A percentile compares a stretch with the other conserved stretches of the same genome.
phyloP scores from a whole-genome alignment of 2,113 vertebrate species.

The Emydocephalus ijimae region DNA sequence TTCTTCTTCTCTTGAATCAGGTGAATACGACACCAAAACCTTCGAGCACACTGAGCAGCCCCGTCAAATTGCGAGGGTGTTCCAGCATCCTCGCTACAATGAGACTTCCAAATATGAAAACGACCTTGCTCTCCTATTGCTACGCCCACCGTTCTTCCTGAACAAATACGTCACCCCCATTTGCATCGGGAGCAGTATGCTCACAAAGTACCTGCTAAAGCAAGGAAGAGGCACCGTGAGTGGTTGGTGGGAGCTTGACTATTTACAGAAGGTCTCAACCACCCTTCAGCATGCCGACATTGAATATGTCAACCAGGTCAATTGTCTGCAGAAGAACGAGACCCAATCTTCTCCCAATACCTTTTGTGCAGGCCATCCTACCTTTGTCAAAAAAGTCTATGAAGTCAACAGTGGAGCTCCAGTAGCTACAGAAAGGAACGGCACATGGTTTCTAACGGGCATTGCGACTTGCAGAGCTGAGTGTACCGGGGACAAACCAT shows the following conservation, averaged over 20 bases:
- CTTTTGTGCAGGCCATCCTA: conserved; percentile 83
- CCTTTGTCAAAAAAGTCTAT: conserved; percentile 75
- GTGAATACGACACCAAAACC: conserved; percentile 70
- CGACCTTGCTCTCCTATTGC: conserved; percentile 82
- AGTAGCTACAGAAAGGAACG: conserved; percentile 72
- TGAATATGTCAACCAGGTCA: conserved; percentile 73
- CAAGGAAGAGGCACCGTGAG: conserved; percentile 76
- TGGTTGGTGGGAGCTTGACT: conserved; percentile 80
- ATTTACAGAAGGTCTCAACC: conserved; percentile 59
- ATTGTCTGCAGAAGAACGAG: conserved; percentile 78
- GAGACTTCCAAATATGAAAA: conserved; percentile 72
- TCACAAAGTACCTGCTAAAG: conserved; percentile 76
- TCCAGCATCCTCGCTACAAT: conserved; percentile 73
- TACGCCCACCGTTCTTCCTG: conserved; percentile 69
- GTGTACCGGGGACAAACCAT: conserved; percentile 85
- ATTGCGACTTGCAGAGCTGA: conserved; percentile 92
- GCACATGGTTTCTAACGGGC: conserved; percentile 86
- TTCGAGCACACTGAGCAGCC: conserved; percentile 73
- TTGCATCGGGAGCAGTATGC: conserved; percentile 79
- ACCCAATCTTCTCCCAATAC: conserved; percentile 73
- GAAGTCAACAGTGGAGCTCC: conserved; percentile 90
- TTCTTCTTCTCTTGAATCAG: conserved; percentile 57
- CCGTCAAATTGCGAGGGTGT: conserved; percentile 61
- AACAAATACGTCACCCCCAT: conserved; percentile 76
- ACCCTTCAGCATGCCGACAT: conserved; percentile 77